A percentile compares a stretch with the other conserved stretches of the same genome.
Conservation (phyloP, 2,113 vertebrate species). For the Notarius lentiginosus region DNA sequence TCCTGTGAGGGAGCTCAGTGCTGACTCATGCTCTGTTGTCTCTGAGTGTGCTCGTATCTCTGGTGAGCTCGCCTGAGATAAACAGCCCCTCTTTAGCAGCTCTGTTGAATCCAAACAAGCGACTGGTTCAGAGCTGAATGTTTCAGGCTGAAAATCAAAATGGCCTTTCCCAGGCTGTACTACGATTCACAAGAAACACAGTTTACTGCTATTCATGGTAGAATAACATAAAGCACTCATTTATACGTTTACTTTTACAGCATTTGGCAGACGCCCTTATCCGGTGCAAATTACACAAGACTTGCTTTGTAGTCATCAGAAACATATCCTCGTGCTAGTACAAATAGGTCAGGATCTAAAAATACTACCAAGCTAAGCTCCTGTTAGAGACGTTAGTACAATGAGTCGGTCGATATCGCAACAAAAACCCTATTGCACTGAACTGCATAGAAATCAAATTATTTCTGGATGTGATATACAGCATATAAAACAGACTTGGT, state of each 20-base stretch:
- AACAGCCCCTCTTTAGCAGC: background rate
- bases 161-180: background rate
- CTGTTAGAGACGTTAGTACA: background rate
- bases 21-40: conserved; percentile 22
- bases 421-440: background rate
- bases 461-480: background rate
- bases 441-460: background rate
- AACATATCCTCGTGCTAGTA: background rate
- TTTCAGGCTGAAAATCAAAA: background rate
- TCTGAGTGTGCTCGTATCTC: background rate
- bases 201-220: background rate
- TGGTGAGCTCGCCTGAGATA: background rate
- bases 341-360: background rate
- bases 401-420: background rate
- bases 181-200: background rate
- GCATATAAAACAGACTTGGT: background rate
- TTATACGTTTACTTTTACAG: background rate
- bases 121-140: background rate
- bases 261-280: background rate
- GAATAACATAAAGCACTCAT: background rate
- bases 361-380: background rate
- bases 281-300: background rate
- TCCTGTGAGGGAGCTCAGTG: background rate
- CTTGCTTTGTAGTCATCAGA: background rate
- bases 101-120: background rate